These are phyloP conservation scores for Zaprionus capensis DNA, from an alignment of 1,140 invertebrate genomes.

Conservation along the genomic window DNA sequence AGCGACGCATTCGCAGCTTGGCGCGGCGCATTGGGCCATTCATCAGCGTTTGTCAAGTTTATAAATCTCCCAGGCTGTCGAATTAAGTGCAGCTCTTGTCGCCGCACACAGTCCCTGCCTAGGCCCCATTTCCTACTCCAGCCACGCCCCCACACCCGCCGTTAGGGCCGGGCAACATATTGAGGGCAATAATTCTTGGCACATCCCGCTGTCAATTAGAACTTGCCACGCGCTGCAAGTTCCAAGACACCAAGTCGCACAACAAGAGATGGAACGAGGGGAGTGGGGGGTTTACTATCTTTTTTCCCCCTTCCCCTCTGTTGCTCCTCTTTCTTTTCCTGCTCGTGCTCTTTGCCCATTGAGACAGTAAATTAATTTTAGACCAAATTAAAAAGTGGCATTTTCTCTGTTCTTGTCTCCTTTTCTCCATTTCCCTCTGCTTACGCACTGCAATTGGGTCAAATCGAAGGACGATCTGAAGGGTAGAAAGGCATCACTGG, in stretches of 20 bases:
- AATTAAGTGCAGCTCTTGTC: slow-evolving; percentile 50
- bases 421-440: neutral
- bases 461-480: slow-evolving; percentile 36
- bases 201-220: slow-evolving; percentile 73
- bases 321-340: neutral
- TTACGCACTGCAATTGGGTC: slow-evolving; percentile 19
- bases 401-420: slow-evolving; percentile 2
- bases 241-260: neutral
- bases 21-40: slow-evolving; percentile 22
- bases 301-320: neutral
- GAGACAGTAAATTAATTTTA: slow-evolving; percentile 60
- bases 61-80: slow-evolving; percentile 71
- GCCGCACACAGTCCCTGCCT: neutral
- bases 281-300: no score
- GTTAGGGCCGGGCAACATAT: slow-evolving; percentile 27
- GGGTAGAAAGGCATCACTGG: neutral
- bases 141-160: neutral
- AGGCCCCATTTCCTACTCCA: neutral
- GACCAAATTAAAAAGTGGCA: slow-evolving; percentile 59
- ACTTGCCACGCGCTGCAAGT: slow-evolving; percentile 30
- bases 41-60: slow-evolving; percentile 52
- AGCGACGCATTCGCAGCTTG: slow-evolving; percentile 9
- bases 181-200: slow-evolving; percentile 68
- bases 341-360: neutral
- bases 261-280: no score